Base-by-base conservation (phyloP, 1,140 invertebrate species). In the Galendromus occidentalis region DNA sequence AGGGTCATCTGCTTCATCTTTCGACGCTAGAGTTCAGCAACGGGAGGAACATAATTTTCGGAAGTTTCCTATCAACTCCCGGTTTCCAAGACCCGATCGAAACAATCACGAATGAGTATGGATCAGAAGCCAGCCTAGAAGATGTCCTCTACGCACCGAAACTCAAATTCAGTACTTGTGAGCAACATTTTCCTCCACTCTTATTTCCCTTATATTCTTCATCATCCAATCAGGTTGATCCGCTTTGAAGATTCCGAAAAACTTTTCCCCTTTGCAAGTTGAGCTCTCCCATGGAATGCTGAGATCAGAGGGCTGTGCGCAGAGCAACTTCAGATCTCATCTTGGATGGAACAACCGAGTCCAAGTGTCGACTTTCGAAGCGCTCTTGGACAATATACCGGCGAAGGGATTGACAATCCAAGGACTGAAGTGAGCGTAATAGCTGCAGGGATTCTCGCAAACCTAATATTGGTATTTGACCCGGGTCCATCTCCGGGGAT, bases 321-420 rank as follows among this genome's bases (percentile, higher is more conserved):
- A 29, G 51, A 33, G 33, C 25, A 29, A 14, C 17, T 59, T 59
- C 51, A 59, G 9, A 9, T 59, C 51, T 14, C 25, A 17, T 25
- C 33, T 59, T 17, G 51, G 51, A 14, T 59, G 51, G 51, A 59
- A 59, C 22, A 59, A 59, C 51, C n/a, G 25, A 59, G 14, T 59
- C 1, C 51, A 59, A 22, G 20, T 59, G n/a, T 59, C 51, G 2
- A 59, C 51, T 29, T 59, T 59, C 51, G 51, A 59, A 4, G 51
- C 51, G 12, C 25, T 25, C 25, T 20, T 59, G n/a, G 51, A 59
- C 51, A 25, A 59, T 9, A 59, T 59, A 20, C 25, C n/a, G 51
- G 12, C 51, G 17, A 22, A 20, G 14, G 51, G 51, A 4, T 29
- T 59, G 1, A 18, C 51, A 1, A 9, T 59, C 17, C 14, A 59